Evolutionary conservation across 1,140 invertebrate species (phyloP), one percentile per base, ranked within the genome.

Genomic region (Oppia nitens): DNA sequence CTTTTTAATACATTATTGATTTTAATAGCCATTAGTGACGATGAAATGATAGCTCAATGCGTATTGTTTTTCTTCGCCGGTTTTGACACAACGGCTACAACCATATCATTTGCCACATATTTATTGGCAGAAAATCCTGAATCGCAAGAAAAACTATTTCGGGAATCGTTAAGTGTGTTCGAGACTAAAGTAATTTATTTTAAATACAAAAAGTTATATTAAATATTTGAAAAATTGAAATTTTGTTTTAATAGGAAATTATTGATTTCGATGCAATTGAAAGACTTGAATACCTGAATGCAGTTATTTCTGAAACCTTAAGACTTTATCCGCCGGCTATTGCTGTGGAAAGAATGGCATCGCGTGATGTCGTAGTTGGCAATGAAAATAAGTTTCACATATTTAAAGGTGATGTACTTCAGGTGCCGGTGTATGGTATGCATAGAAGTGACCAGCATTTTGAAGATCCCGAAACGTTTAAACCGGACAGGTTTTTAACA

Each of bases 21-120:
- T 52, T 55, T 55, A 48, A 48, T 55, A 23, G 11, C 20, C 23
- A 23, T 61, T 20, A 60, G 26, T 2, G 21, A 49, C n/a, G 26
- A 64, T 14, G 63, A 64, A 26, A 49, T 64, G 14, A 21, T 79
- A 0, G 79, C 78, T 0, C 77, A 82, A 68, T 73, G 74, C 1
- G 77, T 81, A 45, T 73, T 81, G 3, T 84, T 85, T 64, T 82
- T 84, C 54, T 69, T 78, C 1, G 84, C 83, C 47, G 82, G 84
- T 4, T 83, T 81, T 57, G 84, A 88, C 68, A 87, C 86, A 0
- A 83, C 83, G 0, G 81, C 83, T 0, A 79, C 78, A 3, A 74
- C 79, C 1, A 76, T 87, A 56, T 71, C 78, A 0, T 82, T 81
- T 65, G 73, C 76, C 9, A 66, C 83, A 0, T 78, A 83, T 62